A percentile compares a stretch with the other conserved stretches of the same genome.
These are phyloP conservation scores for Neocrepidodera transversa DNA, from an alignment of 2,888 invertebrate genomes.

Conservation along the genomic window DNA sequence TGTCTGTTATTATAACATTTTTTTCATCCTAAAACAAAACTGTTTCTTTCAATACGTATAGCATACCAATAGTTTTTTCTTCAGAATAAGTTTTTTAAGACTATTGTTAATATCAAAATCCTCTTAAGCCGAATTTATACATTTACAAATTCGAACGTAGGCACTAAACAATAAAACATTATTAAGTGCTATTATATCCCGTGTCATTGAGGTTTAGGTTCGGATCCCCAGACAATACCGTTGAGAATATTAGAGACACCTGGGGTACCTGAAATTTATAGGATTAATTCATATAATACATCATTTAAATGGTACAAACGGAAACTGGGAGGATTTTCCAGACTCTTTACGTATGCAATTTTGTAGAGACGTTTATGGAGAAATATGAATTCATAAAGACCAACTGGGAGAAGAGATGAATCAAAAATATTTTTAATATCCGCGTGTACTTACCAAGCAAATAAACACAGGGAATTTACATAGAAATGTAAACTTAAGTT, in stretches of 20 bases:
- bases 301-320: conserved; percentile 25
- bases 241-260: conserved; percentile 25
- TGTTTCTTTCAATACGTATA: no score
- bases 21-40: no score
- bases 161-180: conserved; percentile 13
- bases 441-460: conserved; percentile 1
- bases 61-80: no score
- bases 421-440: conserved; percentile 19
- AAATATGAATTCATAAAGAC: conserved; percentile 24
- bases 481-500: background rate
- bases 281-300: conserved; percentile 28
- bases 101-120: background rate
- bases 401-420: conserved; percentile 13
- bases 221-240: conserved; percentile 23
- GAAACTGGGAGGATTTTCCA: conserved; percentile 23
- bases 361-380: conserved; percentile 25
- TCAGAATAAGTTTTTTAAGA: no score
- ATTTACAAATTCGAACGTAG: background rate
- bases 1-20: no score
- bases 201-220: conserved; percentile 24
- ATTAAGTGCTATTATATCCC: conserved; percentile 7
- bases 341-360: conserved; percentile 21
- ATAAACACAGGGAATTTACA: background rate
- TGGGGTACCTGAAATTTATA: conserved; percentile 25
- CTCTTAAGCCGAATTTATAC: background rate